Conservation (phyloP, 2,888 invertebrate genomes). For the Gastracanthus pulcherrimus region DNA sequence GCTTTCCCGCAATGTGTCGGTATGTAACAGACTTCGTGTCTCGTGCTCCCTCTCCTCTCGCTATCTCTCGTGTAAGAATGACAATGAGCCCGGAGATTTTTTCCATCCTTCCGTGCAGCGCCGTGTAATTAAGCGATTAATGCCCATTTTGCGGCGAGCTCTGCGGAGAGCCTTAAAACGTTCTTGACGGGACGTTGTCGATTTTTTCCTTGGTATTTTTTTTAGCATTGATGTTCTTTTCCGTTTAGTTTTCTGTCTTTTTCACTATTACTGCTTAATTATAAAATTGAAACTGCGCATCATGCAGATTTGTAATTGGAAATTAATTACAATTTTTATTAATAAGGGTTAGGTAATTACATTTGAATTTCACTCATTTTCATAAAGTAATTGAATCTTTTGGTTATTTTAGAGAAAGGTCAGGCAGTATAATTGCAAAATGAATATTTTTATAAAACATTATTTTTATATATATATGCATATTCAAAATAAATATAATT, state of each 20-base stretch:
- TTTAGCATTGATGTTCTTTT: no score
- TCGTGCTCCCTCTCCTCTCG: no score
- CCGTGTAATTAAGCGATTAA: conserved; percentile 35
- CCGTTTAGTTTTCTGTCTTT: background rate
- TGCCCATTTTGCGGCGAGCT: background rate
- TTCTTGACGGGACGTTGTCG: background rate
- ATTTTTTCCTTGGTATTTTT: background rate
- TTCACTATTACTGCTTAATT: background rate
- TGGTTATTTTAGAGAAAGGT: no score
- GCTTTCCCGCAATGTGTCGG: background rate
- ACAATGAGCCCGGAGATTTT: background rate
- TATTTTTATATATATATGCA: no score
- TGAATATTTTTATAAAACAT: no score
- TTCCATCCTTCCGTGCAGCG: background rate
- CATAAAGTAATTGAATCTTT: no score
- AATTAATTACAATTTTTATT: background rate
- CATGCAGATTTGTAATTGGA: background rate
- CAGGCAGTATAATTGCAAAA: no score
- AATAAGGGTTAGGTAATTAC: background rate
- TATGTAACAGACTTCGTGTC: background rate
- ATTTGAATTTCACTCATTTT: background rate
- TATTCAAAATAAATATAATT: no score
- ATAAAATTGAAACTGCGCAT: background rate
- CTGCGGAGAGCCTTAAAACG: background rate
- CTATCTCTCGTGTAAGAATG: background rate